Conservation (phyloP, 2,113 vertebrate species). For the Ibidorhyncha struthersii region DNA sequence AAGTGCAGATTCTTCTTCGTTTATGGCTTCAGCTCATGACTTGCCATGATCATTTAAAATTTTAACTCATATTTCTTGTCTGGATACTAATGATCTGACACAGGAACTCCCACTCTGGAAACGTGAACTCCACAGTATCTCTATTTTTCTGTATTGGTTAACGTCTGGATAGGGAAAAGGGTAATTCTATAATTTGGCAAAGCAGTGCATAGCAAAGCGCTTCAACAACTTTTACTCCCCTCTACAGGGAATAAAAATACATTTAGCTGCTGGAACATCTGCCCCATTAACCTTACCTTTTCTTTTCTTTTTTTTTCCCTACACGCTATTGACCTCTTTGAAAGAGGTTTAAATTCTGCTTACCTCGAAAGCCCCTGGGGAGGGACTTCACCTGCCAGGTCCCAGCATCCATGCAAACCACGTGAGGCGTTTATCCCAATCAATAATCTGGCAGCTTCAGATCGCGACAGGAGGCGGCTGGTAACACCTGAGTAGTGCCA, state of each 20-base stretch:
- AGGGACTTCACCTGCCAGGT: neutral
- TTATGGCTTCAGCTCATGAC: neutral
- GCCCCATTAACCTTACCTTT: neutral
- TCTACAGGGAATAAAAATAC: neutral
- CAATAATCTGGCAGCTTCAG: neutral
- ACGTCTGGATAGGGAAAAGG: neutral
- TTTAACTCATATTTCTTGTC: neutral
- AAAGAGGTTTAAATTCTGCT: neutral
- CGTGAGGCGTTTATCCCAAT: neutral
- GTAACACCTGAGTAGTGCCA: neutral
- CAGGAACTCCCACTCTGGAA: neutral
- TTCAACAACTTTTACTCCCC: neutral
- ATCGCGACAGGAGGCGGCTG: neutral
- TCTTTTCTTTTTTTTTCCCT: neutral
- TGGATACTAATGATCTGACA: neutral
- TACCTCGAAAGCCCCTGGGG: neutral
- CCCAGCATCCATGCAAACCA: neutral
- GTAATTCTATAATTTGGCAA: conserved; percentile 10
- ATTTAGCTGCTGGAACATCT: conserved; percentile 15
- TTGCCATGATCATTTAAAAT: neutral
- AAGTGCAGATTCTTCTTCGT: neutral
- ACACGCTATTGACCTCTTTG: neutral
- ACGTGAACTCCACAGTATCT: neutral
- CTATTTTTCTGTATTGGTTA: neutral
- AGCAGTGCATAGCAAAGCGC: neutral